Conservation (phyloP, 2,113 vertebrate species). For the Stictonetta naevosa region DNA sequence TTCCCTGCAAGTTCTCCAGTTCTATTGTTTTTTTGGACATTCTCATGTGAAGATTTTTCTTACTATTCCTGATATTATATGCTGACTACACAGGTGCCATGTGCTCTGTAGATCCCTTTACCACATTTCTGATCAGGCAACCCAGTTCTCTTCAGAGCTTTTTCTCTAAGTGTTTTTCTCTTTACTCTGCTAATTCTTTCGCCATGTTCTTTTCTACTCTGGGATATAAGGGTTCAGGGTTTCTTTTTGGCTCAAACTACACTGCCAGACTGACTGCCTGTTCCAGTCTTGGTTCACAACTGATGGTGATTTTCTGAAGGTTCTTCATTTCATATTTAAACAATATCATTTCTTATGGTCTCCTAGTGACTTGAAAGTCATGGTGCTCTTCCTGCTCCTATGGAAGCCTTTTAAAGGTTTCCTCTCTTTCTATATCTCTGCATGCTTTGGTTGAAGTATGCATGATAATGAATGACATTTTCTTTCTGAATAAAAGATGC, state of each 20-base stretch:
- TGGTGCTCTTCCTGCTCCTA: not conserved
- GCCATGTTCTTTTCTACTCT: not conserved
- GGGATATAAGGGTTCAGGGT: not conserved
- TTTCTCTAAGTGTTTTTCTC: not conserved
- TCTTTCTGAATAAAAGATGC: slow-evolving; percentile 1
- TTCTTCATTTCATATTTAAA: not conserved
- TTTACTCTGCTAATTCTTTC: not conserved
- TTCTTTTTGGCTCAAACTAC: not conserved
- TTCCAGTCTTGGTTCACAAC: not conserved
- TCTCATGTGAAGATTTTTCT: not conserved
- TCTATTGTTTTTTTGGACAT: not conserved
- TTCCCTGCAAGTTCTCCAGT: not conserved
- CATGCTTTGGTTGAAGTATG: not conserved
- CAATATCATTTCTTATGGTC: not conserved
- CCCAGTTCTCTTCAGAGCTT: not conserved
- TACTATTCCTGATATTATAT: not conserved
- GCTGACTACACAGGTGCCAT: not conserved
- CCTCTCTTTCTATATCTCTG: not conserved
- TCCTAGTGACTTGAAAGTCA: not conserved
- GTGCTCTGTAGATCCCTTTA: not conserved
- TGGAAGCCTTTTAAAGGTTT: not conserved
- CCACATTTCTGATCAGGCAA: not conserved
- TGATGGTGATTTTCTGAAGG: not conserved
- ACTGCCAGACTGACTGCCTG: not conserved
- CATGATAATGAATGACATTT: not conserved